Percentiles rank a stretch among this genome's conserved stretches.
Conservation (phyloP, 2,113 vertebrate species). For the Salminus brasiliensis region DNA sequence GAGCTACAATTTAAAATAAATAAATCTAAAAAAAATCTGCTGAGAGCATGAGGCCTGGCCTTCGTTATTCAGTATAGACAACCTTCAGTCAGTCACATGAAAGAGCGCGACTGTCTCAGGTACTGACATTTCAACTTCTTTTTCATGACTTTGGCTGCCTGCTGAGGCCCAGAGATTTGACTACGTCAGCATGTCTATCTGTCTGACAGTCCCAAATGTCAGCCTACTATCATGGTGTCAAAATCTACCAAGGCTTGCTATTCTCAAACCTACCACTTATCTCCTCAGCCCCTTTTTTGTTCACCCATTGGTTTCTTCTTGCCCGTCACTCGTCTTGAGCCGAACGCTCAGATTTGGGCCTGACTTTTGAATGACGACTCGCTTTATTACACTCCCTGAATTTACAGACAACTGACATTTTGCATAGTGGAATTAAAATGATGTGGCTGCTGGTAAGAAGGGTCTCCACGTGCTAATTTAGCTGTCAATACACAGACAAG, state of each 20-base stretch:
- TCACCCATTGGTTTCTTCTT: background rate
- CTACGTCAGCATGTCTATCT: background rate
- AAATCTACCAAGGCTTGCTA: background rate
- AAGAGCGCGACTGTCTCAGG: slow-evolving; percentile 15
- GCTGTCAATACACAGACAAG: background rate
- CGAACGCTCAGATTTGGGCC: background rate
- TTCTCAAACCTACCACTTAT: slow-evolving; percentile 6
- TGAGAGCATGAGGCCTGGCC: background rate
- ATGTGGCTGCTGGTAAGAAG: background rate
- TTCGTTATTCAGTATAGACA: background rate
- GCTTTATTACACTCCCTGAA: slow-evolving; percentile 11
- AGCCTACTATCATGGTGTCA: background rate
- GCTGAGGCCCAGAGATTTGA: slow-evolving; percentile 11
- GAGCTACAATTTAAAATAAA: background rate
- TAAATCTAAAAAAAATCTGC: background rate
- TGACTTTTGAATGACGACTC: background rate
- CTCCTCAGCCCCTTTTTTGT: background rate
- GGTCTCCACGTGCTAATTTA: background rate
- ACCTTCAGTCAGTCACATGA: slow-evolving; percentile 53
- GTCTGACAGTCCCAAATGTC: background rate
- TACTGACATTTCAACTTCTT: slow-evolving; percentile 38
- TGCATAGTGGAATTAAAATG: background rate
- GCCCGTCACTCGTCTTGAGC: background rate
- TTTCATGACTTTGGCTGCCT: slow-evolving; percentile 27
- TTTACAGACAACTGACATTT: slow-evolving; percentile 10